phyloP scores from a whole-genome alignment of 1,140 invertebrate species.

The Macrocentrus cingulum region DNA sequence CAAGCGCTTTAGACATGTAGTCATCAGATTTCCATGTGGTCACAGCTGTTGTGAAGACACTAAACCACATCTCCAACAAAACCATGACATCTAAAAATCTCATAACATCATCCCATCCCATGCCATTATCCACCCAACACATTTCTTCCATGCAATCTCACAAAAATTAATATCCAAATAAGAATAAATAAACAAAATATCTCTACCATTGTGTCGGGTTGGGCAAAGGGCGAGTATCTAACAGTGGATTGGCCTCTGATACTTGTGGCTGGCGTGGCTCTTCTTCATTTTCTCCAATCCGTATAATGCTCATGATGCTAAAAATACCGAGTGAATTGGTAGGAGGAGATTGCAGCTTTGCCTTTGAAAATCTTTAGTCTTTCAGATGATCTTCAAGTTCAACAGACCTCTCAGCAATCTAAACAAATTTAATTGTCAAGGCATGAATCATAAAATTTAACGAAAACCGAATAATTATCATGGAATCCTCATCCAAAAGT shows the following conservation, averaged over 20 bases:
- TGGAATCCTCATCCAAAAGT: constrained; percentile 2
- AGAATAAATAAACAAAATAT: too few species aligned
- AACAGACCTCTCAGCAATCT: too few species aligned
- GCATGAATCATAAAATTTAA: too few species aligned
- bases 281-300: constrained; percentile 35
- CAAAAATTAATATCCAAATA: too few species aligned
- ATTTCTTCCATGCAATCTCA: too few species aligned
- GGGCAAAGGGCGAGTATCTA: neutral
- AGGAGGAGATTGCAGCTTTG: constrained; percentile 41
- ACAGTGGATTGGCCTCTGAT: constrained; percentile 34
- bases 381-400: too few species aligned
- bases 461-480: too few species aligned
- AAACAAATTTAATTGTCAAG: too few species aligned
- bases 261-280: constrained; percentile 39
- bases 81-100: neutral
- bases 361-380: constrained; percentile 21
- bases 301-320: constrained; percentile 29
- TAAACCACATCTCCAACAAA: neutral
- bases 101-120: neutral
- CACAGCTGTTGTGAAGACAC: constrained; percentile 30
- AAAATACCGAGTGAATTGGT: constrained; percentile 45
- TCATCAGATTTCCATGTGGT: constrained; percentile 35
- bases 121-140: too few species aligned
- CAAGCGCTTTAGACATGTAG: constrained; percentile 32
- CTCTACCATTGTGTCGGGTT: neutral